Evolutionary conservation across 1,140 invertebrate genomes (phyloP).

Genomic region (Branchinecta lindahli): DNA sequence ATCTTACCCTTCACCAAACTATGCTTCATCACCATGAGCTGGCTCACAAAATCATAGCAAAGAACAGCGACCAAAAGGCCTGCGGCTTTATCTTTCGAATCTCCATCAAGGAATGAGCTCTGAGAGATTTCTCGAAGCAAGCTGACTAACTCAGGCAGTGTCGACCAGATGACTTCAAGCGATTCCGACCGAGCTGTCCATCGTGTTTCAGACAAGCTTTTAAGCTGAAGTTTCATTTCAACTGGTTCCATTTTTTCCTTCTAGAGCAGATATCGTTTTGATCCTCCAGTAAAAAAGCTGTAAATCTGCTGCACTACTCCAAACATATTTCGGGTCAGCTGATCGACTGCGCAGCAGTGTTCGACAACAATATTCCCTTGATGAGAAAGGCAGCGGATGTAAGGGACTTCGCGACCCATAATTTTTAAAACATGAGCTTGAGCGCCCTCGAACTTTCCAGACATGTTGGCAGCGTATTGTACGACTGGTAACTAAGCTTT

Average conservation of each 20-base stretch:
- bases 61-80: neutral
- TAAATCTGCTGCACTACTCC: neutral
- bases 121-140: neutral
- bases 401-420: neutral
- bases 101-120: neutral
- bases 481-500: neutral
- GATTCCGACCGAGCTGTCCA: neutral
- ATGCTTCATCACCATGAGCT: neutral
- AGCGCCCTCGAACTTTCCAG: neutral
- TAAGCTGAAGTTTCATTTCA: neutral
- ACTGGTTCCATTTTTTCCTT: too few species aligned
- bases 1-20: neutral
- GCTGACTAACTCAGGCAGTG: neutral
- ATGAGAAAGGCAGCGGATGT: neutral
- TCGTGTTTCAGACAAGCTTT: neutral
- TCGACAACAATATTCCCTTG: neutral
- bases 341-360: neutral
- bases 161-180: neutral
- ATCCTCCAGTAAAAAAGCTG: conserved; percentile 3
- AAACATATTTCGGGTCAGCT: neutral
- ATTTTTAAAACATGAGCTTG: neutral
- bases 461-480: neutral
- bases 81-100: neutral
- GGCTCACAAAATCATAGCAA: neutral
- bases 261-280: too few species aligned